These are phyloP conservation scores for Synergus umbraculus DNA, from an alignment of 2,888 invertebrate species.

Conservation along the genomic window DNA sequence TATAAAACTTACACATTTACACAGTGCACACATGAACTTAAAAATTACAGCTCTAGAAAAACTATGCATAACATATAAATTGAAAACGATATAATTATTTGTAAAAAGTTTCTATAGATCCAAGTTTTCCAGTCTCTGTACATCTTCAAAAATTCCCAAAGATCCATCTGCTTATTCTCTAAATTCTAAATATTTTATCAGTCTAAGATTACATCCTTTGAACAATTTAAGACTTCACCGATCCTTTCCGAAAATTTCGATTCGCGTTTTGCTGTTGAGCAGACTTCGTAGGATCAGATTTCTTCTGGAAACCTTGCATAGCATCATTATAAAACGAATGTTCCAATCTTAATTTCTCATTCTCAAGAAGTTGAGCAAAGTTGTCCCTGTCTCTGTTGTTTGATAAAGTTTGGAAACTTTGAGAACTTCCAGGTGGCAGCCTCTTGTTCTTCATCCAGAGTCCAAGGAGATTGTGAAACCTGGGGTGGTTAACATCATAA, in stretches of 20 bases:
- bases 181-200: neutral
- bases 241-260: neutral
- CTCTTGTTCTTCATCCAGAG: constrained; percentile 74
- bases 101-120: too few relatives aligned
- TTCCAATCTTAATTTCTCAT: constrained; percentile 62
- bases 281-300: constrained; percentile 53
- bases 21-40: neutral
- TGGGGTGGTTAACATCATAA: constrained; percentile 68
- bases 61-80: neutral
- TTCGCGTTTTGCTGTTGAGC: neutral
- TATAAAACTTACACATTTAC: neutral
- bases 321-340: constrained; percentile 61
- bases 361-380: constrained; percentile 61
- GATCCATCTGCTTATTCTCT: neutral
- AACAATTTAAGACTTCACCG: neutral
- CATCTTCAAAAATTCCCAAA: too few relatives aligned
- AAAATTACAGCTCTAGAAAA: neutral
- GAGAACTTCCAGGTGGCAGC: constrained; percentile 63
- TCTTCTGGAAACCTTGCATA: constrained; percentile 62
- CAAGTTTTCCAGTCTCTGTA: too few relatives aligned
- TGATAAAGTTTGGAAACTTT: constrained; percentile 46
- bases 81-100: neutral
- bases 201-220: neutral
- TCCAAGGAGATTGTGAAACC: constrained; percentile 72
- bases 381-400: constrained; percentile 59